Conservation (phyloP, 2,113 vertebrate genomes). For the Siphamia tubifer region DNA sequence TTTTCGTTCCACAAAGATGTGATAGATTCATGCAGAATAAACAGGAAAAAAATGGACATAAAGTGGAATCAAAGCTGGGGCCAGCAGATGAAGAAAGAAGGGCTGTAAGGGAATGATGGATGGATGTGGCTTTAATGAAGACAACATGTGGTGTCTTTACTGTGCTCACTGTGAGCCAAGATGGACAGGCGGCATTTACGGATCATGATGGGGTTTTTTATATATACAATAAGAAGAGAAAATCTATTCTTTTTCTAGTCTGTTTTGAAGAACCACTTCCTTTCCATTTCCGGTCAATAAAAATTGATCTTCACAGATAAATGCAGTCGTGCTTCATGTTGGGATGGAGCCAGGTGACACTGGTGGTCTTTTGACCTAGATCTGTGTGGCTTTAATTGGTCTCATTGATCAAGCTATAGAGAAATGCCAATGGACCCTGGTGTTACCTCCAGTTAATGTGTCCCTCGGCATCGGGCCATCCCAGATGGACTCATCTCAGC, state of each 20-base stretch:
- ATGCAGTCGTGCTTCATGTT: not conserved
- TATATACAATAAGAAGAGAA: not conserved
- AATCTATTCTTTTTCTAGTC: not conserved
- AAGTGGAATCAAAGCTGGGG: conserved; percentile 13
- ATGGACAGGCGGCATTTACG: not conserved
- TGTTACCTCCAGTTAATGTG: conserved; percentile 57
- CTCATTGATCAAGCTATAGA: conserved; percentile 72
- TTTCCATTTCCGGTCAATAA: conserved; percentile 11
- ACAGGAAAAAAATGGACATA: conserved; percentile 6
- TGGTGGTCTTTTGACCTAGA: conserved; percentile 1
- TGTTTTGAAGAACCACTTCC: not conserved
- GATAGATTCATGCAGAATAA: not conserved
- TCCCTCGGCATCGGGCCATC: conserved; percentile 51
- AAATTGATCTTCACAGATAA: conserved; percentile 19
- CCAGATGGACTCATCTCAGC: conserved; percentile 64
- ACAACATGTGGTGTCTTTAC: conserved; percentile 19
- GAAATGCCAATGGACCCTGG: conserved; percentile 49
- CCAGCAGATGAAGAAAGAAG: conserved; percentile 26
- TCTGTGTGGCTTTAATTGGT: conserved; percentile 51
- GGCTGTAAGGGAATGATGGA: conserved; percentile 19
- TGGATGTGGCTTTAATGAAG: conserved; percentile 38
- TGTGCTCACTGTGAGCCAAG: not conserved
- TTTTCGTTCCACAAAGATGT: not conserved
- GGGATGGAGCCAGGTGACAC: conserved; percentile 1
- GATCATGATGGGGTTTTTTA: conserved; percentile 1